Evolutionary conservation across 2,113 vertebrate genomes (phyloP).

Genomic region (Elachura formosa): DNA sequence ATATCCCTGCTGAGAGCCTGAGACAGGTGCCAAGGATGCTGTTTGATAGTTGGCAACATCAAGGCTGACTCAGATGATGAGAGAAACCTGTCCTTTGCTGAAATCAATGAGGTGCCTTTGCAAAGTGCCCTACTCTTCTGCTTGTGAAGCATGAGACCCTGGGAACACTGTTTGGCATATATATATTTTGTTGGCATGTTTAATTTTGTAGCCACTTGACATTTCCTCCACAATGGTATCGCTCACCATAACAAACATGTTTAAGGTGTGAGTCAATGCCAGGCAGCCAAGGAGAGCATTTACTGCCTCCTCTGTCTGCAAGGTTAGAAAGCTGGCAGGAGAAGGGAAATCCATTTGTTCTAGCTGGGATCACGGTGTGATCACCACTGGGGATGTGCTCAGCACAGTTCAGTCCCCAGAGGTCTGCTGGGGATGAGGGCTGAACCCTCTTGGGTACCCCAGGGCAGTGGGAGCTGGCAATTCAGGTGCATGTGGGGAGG

Average conservation of each 20-base stretch:
- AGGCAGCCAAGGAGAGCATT: neutral
- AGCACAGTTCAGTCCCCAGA: neutral
- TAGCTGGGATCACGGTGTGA: neutral
- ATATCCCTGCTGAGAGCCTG: neutral
- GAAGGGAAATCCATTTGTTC: neutral
- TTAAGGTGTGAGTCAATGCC: neutral
- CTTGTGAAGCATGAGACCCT: neutral
- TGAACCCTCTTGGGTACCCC: neutral
- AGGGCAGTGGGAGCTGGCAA: neutral
- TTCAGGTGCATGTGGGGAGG: neutral
- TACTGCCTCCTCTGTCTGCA: neutral
- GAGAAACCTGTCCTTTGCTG: neutral
- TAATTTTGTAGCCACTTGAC: neutral
- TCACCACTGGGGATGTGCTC: neutral
- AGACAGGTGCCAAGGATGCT: constrained; percentile 22
- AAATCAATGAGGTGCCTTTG: neutral
- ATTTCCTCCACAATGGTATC: neutral
- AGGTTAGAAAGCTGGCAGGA: neutral
- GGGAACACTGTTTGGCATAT: neutral
- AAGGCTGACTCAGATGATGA: neutral
- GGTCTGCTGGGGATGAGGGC: neutral
- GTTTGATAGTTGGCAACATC: neutral
- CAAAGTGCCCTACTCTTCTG: neutral
- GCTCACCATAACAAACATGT: neutral
- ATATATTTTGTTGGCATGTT: neutral